Evolutionary conservation across 2,113 vertebrate species (phyloP).

Genomic region (Takifugu flavidus): DNA sequence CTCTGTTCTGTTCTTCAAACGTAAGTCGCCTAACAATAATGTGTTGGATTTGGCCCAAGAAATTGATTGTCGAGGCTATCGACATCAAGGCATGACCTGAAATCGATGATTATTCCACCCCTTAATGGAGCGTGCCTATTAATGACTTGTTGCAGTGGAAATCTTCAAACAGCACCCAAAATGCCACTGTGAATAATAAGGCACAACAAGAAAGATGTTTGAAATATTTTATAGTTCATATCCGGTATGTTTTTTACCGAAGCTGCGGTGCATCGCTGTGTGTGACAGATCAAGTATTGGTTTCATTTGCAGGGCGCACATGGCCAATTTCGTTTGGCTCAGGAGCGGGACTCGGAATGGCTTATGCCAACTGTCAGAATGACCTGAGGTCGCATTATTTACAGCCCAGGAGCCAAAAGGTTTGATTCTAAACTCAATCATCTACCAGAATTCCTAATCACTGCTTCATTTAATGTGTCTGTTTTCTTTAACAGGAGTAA

Average conservation of each 20-base stretch:
- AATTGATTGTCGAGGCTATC: too few species aligned
- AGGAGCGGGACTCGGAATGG: constrained; percentile 92
- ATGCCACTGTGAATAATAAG: constrained; percentile 4
- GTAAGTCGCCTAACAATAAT: constrained; percentile 75
- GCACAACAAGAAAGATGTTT: neutral
- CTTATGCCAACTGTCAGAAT: constrained; percentile 95
- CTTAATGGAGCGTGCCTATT: too few species aligned
- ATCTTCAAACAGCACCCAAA: neutral
- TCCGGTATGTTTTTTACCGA: constrained; percentile 12
- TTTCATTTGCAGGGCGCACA: constrained; percentile 79
- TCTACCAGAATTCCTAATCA: neutral
- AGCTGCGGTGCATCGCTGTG: neutral
- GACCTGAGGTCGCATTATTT: constrained; percentile 89
- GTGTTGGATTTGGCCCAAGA: too few species aligned
- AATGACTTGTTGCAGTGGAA: too few species aligned
- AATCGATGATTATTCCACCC: too few species aligned
- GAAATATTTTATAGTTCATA: constrained; percentile 5
- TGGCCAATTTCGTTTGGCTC: constrained; percentile 88
- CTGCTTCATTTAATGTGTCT: neutral
- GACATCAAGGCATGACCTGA: too few species aligned
- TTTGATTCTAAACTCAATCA: constrained; percentile 45
- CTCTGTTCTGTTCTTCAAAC: constrained; percentile 96
- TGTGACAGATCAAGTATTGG: neutral
- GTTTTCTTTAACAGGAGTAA: constrained; percentile 60
- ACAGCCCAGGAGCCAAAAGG: constrained; percentile 84